Base-by-base conservation (phyloP, 2,888 invertebrate species). In the Arge pagana region DNA sequence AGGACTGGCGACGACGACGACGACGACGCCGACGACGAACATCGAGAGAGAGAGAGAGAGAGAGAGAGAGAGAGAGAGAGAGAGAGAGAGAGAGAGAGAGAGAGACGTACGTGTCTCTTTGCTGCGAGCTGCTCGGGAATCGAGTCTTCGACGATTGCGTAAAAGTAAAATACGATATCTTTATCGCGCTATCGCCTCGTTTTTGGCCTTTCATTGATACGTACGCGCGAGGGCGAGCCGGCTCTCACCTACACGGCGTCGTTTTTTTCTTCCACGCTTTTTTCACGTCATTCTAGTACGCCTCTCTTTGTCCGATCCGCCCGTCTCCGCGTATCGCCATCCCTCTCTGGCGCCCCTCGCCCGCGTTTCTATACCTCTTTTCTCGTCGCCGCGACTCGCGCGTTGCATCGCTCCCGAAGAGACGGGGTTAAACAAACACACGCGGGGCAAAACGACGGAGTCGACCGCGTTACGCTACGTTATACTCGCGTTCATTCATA, bases 201-300 rank as follows among this genome's bases (percentile, higher is more conserved):
- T n/a, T n/a, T n/a, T 61, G 58, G 60, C 59, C 60, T 55, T 56
- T 61, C 50, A 53, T 42, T 16, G 54, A 51, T 57, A 53, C 54
- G 58, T 48, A 56, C 53, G 53, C 58, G 55, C 26, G 23, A 33
- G 24, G 13, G 31, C 11, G 21, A 40, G 39, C 28, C 52, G 49
- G 45, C 31, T 11, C 40, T 10, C 42, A 26, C 52, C 8, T 26
- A 48, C 33, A 40, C 42, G 35, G 30, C 52, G 57, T 36, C 42
- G 52, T 50, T 49, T 36, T 37, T 51, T 39, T 39, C 50, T 13
- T 13, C 10, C 21, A 30, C 15, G 28, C 48, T 24, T 30, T 1
- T 31, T 26, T 26, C 30, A n/a, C 21, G 21, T 33, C 26, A 36
- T 11, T n/a, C 11, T 45, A n/a, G n/a, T n/a, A n/a, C n/a, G n/a